Base-by-base conservation (phyloP, 2,113 vertebrate genomes). In the Nyctereutes procyonoides region DNA sequence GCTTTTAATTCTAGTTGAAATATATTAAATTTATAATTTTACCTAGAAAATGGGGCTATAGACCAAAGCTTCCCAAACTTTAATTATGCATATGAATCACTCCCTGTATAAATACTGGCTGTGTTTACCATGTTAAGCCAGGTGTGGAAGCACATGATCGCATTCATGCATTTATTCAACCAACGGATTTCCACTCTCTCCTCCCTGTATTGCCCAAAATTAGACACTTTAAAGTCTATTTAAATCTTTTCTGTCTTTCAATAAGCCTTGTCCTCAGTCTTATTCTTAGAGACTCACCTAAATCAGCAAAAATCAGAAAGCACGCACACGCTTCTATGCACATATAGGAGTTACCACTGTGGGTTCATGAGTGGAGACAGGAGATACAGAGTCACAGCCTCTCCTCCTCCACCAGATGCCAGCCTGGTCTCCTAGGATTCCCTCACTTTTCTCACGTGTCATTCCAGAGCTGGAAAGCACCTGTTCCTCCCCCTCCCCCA, bases 1-100 rank as follows among this genome's bases (percentile, higher is more conserved):
- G n/a, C 58, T 98, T 92, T 87, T 55, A 74, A 84, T 76, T 81
- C 74, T 38, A 77, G 58, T 69, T 74, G 69, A 92, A 84, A 80
- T 82, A 67, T 55, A 38, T 48, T 35, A 80, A 82, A 89, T 60
- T 92, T 77, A n/a, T 55, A 48, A 58, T 84, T 86, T 77, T 93
- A 55, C 58, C 32, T 60, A 90, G 56, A 67, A 93, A 74, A 77
- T 4, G 69, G 10, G n/a, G 10, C 60, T 89, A 4, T 76, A 35
- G 48, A 9, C 32, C 38, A 94, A 58, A 38, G 11, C 28, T 24
- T 93, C 74, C 89, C 55, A 92, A 16, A 58, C 60, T 55, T 76
- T 38, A 48, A 16, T 17, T 17, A 5, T 76, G 56, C 43, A 19
- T 20, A 2, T 19, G 38, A 87, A 16, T 74, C 7, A 7, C 48